Base-by-base conservation (phyloP, 2,888 invertebrate genomes). In the Epiblema foenella region DNA sequence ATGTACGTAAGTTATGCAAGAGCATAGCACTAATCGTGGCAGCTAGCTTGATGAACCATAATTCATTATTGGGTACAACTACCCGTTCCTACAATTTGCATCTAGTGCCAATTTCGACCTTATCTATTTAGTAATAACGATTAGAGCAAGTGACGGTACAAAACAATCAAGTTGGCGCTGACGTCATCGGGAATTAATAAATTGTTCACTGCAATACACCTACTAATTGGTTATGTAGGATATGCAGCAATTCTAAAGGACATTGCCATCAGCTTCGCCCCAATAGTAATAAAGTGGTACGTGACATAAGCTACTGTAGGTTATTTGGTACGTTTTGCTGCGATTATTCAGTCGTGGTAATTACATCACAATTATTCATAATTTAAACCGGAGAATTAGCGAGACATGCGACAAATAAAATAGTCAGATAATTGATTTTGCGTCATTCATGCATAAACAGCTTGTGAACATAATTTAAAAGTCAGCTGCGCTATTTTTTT, bases 341-440 rank as follows among this genome's bases (percentile, higher is more conserved):
- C 33, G 18, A 18, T 29, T 49, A 12, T 33, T 49, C 29, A 12
- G 39, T 24, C 29, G 51, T 42, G 58, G 42, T 29, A 65, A 65
- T 69, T 46, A 65, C 29, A 42, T 64, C 18, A 52, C 42, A 52
- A 64, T n/a, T 74, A 68, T 69, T 64, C 51, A 64, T 64, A 58
- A 69, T 73, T 68, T 58, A 68, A 66, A 69, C 59, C 68, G 73
- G 69, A 64, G 70, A 74, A 73, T 75, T 75, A 70, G 72, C 49
- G 62, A 52, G 60, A 18, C 64, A 15, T 39, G 54, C 73, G 62
- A 18, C 56, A 29, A 65, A 68, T 64, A 70, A 67, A n/a, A n/a
- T n/a, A n/a, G n/a, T n/a, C n/a, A n/a, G n/a, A n/a, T n/a, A n/a
- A n/a, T n/a, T n/a, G 24, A 24, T 4, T 24, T 24, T 24, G n/a